Evolutionary conservation across 2,113 vertebrate species (phyloP), one percentile per base, ranked within the genome.

Genomic region (Synchiropus splendidus): DNA sequence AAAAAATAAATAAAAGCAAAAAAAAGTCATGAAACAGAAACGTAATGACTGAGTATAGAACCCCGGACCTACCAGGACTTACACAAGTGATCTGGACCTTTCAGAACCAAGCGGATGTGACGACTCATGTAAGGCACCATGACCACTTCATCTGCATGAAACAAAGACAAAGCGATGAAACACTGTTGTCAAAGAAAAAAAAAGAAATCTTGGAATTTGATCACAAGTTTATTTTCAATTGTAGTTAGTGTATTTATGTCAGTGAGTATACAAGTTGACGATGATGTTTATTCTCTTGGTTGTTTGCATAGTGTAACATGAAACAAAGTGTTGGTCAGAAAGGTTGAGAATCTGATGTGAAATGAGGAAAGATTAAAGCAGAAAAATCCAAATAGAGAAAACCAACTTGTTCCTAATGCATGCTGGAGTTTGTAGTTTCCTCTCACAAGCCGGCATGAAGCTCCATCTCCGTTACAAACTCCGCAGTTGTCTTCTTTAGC

Each of bases 1-100:
- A 35, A 34, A 4, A 34, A 34, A 34, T n/a, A 34, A 4, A 34
- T 34, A 6, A 34, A 34, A 12, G 32, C 32, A 10, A 34, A 10
- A 1, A 12, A 34, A 34, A n/a, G n/a, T n/a, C n/a, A n/a, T n/a
- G 13, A 42, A 42, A 42, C 40, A 42, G 10, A 14, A 10, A 31
- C 9, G 40, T 42, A 14, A 8, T 16, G 67, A 41, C 46, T 52
- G 42, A 65, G 70, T 74, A 80, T 53, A 51, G 64, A 61, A 74
- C 78, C 83, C 83, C 73, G 70, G 79, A 87, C 85, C 82, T 82
- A 84, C 80, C 79, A 81, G 73, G 85, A 96, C 94, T 97, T 88
- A 98, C 94, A 89, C 82, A 98, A 90, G 82, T 96, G 92, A 86
- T 93, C 92, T 0, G 88, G 88, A 64, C 94, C 94, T 88, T 94